These are phyloP conservation scores for Dysmachus trigonus DNA, from an alignment of 2,888 invertebrate species.

Conservation along the genomic window DNA sequence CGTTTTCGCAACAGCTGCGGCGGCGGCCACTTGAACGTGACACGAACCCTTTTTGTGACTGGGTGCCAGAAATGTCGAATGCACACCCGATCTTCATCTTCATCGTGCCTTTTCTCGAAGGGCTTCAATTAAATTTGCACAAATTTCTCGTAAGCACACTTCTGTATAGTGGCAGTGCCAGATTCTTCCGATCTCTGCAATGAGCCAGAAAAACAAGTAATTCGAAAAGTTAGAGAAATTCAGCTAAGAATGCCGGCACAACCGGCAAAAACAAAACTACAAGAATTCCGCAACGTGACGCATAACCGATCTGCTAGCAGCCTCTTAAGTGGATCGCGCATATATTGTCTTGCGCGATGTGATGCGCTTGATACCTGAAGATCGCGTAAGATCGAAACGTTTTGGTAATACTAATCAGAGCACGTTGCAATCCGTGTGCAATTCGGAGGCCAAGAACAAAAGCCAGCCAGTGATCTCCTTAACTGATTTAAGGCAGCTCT, in stretches of 20 bases:
- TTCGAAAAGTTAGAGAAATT: conserved; percentile 33
- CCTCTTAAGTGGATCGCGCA: conserved; percentile 32
- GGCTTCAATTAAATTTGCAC: conserved; percentile 36
- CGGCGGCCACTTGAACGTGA: conserved; percentile 14
- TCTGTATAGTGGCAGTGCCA: not conserved
- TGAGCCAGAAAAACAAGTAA: not conserved
- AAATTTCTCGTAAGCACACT: conserved; percentile 28
- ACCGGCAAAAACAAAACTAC: conserved; percentile 18
- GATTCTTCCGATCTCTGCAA: not conserved
- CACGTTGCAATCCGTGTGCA: conserved; percentile 24
- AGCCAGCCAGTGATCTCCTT: conserved; percentile 32
- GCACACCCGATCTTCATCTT: not conserved
- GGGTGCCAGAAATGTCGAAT: conserved; percentile 1
- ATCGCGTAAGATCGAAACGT: conserved; percentile 48
- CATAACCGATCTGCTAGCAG: conserved; percentile 36
- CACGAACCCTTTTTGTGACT: conserved; percentile 4
- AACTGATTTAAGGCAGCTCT: conserved; percentile 43
- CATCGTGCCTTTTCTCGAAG: not conserved
- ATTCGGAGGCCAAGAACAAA: conserved; percentile 38
- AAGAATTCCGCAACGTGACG: conserved; percentile 43
- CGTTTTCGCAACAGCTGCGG: conserved; percentile 10
- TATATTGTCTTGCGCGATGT: conserved; percentile 36
- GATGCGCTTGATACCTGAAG: conserved; percentile 43
- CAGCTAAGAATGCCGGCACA: conserved; percentile 1
- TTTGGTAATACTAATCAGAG: conserved; percentile 46